Evolutionary conservation across 2,113 vertebrate species (phyloP).

Genomic region (Theristicus caerulescens): DNA sequence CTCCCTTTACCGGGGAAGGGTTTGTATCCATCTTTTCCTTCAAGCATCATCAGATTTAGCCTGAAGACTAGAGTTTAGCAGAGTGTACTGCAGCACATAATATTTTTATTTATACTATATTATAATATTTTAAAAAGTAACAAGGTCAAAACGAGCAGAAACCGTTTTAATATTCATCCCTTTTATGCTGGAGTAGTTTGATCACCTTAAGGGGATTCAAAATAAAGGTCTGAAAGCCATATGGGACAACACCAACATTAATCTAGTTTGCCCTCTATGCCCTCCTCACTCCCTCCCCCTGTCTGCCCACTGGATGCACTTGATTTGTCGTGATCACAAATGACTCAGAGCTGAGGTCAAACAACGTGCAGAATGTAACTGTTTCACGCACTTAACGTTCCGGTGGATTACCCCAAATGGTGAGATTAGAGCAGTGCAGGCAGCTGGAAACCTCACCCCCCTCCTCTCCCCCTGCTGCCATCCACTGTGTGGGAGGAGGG

Average conservation of each 20-base stretch:
- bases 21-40: neutral
- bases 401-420: neutral
- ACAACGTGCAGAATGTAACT: neutral
- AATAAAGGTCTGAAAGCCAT: neutral
- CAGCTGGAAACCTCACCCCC: neutral
- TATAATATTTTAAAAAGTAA: neutral
- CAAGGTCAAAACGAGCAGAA: neutral
- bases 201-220: conserved; percentile 2
- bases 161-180: neutral
- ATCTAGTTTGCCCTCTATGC: neutral
- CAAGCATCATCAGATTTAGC: neutral
- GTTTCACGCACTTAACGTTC: neutral
- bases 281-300: neutral
- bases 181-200: neutral
- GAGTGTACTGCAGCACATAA: neutral
- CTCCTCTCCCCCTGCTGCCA: neutral
- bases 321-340: neutral
- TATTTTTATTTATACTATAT: neutral
- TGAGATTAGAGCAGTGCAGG: neutral
- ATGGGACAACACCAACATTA: neutral
- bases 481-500: neutral
- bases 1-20: neutral
- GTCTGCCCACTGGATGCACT: neutral
- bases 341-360: neutral
- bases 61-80: neutral